Evolutionary conservation across 2,797 vertebrate genomes (phyloP), one percentile per base, ranked within the genome.

Genomic region (Botia kubotai): DNA sequence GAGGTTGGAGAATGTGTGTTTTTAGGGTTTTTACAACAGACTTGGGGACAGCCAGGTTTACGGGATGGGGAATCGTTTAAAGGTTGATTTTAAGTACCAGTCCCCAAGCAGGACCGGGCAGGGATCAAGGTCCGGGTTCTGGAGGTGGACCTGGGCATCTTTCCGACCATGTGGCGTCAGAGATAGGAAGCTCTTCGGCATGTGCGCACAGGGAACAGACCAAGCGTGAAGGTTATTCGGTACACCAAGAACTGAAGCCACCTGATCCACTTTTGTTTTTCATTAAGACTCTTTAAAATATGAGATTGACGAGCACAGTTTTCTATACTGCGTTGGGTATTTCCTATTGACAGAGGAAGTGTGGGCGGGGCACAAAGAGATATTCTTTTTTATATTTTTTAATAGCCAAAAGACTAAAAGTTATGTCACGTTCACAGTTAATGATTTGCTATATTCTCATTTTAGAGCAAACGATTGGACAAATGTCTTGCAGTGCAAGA

Each of bases 41-140:
- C 88, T 87, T 88, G 90, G 89, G 88, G 86, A 86, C 86, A 77
- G 89, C 89, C 87, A 87, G 84, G 72, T 90, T 93, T 91, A 91
- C 87, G 90, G 90, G 86, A 90, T 81, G 83, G 91, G 89, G 89
- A 93, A 90, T 91, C 83, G 83, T 91, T 93, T 93, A 90, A 92
- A 86, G 87, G 90, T 86, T 90, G 87, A 90, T 90, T 84, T 91
- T 91, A 91, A 93, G 91, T 85, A 87, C 87, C 87, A 86, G 90
- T 92, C 90, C 90, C 90, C 69, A 81, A 70, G 77, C 88, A 85
- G 86, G 88, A 83, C 80, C 80, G 85, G 68, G 85, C 88, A 88
- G 82, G 87, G 88, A 87, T 90, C 84, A 86, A 84, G 85, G 88
- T 82, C 80, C 68, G 85, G 90, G 88, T 87, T 75, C 26, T 60